phyloP scores from a whole-genome alignment of 2,888 invertebrate genomes.

The Synanthedon vespiformis region DNA sequence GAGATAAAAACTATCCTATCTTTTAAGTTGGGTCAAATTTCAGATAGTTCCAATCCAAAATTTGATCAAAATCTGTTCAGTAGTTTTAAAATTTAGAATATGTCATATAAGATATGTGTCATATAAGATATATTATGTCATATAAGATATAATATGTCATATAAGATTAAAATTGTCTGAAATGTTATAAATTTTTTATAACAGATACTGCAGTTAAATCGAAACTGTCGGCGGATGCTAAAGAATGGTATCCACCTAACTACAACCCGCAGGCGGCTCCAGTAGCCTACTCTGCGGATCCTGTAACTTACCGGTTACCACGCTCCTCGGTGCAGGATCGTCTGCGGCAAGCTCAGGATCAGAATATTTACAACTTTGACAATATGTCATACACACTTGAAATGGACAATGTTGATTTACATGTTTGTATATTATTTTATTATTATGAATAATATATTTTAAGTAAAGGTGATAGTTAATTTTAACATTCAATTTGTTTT shows the following conservation, averaged over 20 bases:
- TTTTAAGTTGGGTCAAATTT: too few relatives aligned
- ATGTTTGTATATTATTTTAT: conserved; percentile 24
- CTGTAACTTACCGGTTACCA: conserved; percentile 39
- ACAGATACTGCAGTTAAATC: conserved; percentile 42
- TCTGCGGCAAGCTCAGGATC: conserved; percentile 58
- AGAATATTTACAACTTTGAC: conserved; percentile 50
- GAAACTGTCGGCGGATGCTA: conserved; percentile 68
- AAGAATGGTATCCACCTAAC: conserved; percentile 72
- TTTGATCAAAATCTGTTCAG: too few relatives aligned
- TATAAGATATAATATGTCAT: too few relatives aligned
- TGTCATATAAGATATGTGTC: too few relatives aligned
- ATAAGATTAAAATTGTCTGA: too few relatives aligned
- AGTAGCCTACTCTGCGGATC: conserved; percentile 31
- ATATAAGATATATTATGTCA: too few relatives aligned
- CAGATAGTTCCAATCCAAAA: too few relatives aligned
- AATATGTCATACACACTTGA: conserved; percentile 55
- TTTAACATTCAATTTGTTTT: too few relatives aligned
- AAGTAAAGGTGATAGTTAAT: too few relatives aligned
- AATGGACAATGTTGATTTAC: conserved; percentile 50
- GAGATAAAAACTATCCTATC: too few relatives aligned
- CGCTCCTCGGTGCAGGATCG: conserved; percentile 60
- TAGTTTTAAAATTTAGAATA: too few relatives aligned
- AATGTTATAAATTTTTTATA: not conserved
- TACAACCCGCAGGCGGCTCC: conserved; percentile 46
- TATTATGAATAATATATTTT: too few relatives aligned